A percentile compares a stretch with the other conserved stretches of the same genome.
Conservation (phyloP, 2,113 vertebrate species). For the Zosterops hypoxanthus region DNA sequence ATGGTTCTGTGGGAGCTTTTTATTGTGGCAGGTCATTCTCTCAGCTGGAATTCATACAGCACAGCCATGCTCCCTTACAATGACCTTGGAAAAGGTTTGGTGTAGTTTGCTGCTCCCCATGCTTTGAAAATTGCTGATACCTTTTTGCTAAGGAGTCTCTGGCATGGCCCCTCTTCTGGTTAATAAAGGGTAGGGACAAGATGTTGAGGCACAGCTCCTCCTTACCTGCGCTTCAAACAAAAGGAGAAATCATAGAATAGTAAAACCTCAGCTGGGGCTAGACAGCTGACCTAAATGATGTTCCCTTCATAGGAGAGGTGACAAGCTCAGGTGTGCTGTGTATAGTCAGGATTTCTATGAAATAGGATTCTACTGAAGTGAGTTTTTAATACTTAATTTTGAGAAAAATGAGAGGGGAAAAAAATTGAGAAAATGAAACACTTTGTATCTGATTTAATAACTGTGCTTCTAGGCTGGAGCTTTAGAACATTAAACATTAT, state of each 20-base stretch:
- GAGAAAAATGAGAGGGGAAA: not conserved
- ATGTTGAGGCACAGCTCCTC: not conserved
- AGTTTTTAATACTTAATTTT: not conserved
- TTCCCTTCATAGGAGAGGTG: not conserved
- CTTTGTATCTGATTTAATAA: not conserved
- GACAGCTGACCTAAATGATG: not conserved
- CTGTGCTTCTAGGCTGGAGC: not conserved
- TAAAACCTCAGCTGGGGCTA: not conserved
- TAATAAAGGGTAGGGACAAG: not conserved
- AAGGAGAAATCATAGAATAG: not conserved
- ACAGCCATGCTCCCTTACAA: not conserved
- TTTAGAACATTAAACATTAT: not conserved
- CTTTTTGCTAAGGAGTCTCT: not conserved
- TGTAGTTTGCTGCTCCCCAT: not conserved
- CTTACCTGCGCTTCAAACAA: not conserved
- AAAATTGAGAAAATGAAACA: not conserved
- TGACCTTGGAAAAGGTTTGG: not conserved
- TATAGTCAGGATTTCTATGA: not conserved
- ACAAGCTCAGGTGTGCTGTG: not conserved
- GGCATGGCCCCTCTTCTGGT: not conserved
- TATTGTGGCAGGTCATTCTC: not conserved
- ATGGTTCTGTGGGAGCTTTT: not conserved
- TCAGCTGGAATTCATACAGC: not conserved
- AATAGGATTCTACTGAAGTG: not conserved
- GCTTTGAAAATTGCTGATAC: not conserved